Percentiles rank a stretch among this genome's conserved stretches.
Evolutionary conservation across 2,888 invertebrate species (phyloP).

Genomic region (Lacanobia oleracea): DNA sequence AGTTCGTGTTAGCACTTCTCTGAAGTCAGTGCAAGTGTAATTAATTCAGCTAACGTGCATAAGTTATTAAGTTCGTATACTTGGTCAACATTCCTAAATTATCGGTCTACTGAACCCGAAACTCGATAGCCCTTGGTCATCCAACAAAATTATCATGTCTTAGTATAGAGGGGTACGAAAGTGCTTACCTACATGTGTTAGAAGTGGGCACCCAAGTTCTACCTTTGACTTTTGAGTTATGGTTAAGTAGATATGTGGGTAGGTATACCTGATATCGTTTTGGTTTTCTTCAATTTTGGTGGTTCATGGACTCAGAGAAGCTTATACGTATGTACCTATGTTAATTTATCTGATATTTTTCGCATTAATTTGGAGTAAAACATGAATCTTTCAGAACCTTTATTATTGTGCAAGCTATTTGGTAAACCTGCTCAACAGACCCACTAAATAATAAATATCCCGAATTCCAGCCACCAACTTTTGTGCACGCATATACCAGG

Average conservation of each 20-base stretch:
- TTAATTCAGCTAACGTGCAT: slow-evolving; percentile 62
- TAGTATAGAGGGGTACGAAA: slow-evolving; percentile 67
- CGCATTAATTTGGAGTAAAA: background rate
- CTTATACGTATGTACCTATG: background rate
- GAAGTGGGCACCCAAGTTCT: background rate
- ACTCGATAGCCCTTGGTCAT: slow-evolving; percentile 86
- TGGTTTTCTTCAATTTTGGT: background rate
- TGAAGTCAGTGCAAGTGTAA: slow-evolving; percentile 52
- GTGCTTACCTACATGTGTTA: slow-evolving; percentile 49
- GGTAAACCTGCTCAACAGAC: background rate
- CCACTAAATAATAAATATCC: slow-evolving; percentile 12
- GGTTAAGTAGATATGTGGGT: background rate
- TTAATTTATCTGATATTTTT: background rate
- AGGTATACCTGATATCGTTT: background rate
- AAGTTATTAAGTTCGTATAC: slow-evolving; percentile 62
- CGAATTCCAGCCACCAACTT: slow-evolving; percentile 36
- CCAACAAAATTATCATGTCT: slow-evolving; percentile 73
- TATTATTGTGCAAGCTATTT: background rate
- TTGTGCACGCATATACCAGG: slow-evolving; percentile 68
- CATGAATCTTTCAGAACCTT: background rate
- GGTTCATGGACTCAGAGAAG: background rate
- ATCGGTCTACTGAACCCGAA: slow-evolving; percentile 85
- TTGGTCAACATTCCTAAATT: slow-evolving; percentile 77
- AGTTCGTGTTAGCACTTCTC: slow-evolving; percentile 16
- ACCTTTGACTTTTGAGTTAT: background rate